Base-by-base conservation (phyloP, 2,113 vertebrate species). In the Clarias gariepinus region DNA sequence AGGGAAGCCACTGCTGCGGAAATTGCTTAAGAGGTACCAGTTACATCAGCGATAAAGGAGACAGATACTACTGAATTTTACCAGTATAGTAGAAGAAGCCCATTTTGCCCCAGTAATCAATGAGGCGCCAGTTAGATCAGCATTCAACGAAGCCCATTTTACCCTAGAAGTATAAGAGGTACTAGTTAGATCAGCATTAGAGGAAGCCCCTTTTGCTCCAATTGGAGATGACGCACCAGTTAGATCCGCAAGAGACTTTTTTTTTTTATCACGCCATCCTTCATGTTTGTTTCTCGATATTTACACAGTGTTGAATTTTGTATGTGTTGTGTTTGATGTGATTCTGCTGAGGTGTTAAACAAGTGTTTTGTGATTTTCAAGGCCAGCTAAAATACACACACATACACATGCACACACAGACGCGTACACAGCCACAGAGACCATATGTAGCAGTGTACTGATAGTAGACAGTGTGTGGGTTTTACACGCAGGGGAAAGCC, bases 401-500 rank as follows among this genome's bases (percentile, higher is more conserved):
- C n/a, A 66, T 3, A 64, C 63, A 66, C 63, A n/a, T n/a, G n/a
- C 63, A n/a, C 63, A 64, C 23, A 63, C 21, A 64, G 0, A 25
- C 0, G 9, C 21, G 23, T 19, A 61, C 58, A 21, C 61, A 63
- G 21, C 25, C 23, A 66, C 11, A 12, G 11, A n/a, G 4, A 3
- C n/a, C 25, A 16, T 68, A 36, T 36, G 33, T 21, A 68, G 69
- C n/a, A 16, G 30, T 83, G 77, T 78, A 82, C 84, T 82, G 85
- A 85, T 73, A 58, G 55, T n/a, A 79, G 55, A 69, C 33, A 64
- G 63, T 86, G 76, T 82, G 28, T 21, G 77, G 1, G 73, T 41
- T 55, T 25, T 61, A 66, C 84, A 28, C 74, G 71, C 47, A 47
- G 47, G 81, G 85, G 87, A 86, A 83, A 66, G 69, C 30, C 66